Base-by-base conservation (phyloP, 2,888 invertebrate genomes). In the Proisotoma minuta region DNA sequence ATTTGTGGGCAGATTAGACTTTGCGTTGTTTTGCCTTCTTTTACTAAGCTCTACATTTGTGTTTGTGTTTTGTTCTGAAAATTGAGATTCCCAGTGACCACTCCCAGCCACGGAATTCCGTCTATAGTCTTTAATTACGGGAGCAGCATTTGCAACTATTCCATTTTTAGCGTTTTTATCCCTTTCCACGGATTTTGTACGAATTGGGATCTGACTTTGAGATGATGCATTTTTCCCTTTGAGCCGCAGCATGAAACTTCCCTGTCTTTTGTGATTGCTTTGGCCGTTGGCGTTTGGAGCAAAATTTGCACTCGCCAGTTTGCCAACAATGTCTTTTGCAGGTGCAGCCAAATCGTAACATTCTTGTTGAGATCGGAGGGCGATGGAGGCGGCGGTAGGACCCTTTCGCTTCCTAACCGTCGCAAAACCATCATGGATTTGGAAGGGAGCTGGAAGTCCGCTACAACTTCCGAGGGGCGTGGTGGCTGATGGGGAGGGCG, bases 371-470 rank as follows among this genome's bases (percentile, higher is more conserved):
- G 69, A 68, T 51, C 67, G 20, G 51, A 66, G 59, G 12, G 67
- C 71, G 59, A 72, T 68, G 3, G 71, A 67, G 12, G 71, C 70
- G 47, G 71, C 66, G 59, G 68, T 70, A 12, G 70, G 70, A 8
- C 73, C 70, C 52, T 72, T 71, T 20, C 73, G 57, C 54, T 75
- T 75, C 56, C 77, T 73, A 15, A 91, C 88, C n/a, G 91, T 91
- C 57, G 91, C 91, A 79, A 89, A 91, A 60, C 91, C 91, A 78
- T 91, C 91, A 78, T 89, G 87, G 57, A 91, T 65, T 54, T 68
- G 70, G 53, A 68, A 68, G 23, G 60, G 49, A 10, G 58, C 34
- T 10, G 48, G 48, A 27, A 28, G 47, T 5, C 43, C 20, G 10
- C 43, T 20, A 43, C 43, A 5, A 5, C 43, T n/a, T 12, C 20